Conservation (phyloP, 1,140 invertebrate genomes). For the Parasteatoda tepidariorum region DNA sequence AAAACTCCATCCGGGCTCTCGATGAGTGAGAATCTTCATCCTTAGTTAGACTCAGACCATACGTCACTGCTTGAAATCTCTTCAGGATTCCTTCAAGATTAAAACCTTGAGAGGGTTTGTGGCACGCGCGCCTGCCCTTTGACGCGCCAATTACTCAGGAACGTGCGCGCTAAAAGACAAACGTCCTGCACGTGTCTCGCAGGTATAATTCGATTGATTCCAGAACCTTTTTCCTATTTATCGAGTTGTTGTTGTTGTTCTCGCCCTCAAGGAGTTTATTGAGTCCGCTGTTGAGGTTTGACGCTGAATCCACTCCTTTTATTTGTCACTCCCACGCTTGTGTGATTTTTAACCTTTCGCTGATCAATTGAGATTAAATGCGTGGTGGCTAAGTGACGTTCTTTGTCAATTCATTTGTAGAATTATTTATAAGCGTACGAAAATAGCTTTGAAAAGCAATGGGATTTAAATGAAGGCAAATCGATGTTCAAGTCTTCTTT, state of each 20-base stretch:
- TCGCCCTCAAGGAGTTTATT: too few species aligned
- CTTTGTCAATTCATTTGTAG: too few species aligned
- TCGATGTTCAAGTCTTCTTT: too few species aligned
- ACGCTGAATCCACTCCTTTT: too few species aligned
- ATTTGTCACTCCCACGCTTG: too few species aligned
- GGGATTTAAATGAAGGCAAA: too few species aligned
- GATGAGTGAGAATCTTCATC: conserved; percentile 22
- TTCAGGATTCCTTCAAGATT: background rate
- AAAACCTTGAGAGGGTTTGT: background rate
- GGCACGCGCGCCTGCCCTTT: conserved; percentile 27
- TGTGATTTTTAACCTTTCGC: too few species aligned
- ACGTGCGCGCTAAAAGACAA: conserved; percentile 43
- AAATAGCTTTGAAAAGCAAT: too few species aligned
- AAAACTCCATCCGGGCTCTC: conserved; percentile 1
- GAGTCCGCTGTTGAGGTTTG: too few species aligned
- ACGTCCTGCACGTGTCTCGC: conserved; percentile 44
- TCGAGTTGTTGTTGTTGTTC: conserved; percentile 27
- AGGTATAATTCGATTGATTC: conserved; percentile 53
- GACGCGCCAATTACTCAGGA: conserved; percentile 54
- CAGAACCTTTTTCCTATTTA: conserved; percentile 28
- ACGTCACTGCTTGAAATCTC: background rate
- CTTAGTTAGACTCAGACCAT: conserved; percentile 17
- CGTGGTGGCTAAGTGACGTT: too few species aligned
- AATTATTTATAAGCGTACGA: too few species aligned
- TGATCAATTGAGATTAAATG: too few species aligned